These are phyloP conservation scores for Paracanthobrama guichenoti DNA, from an alignment of 2,113 vertebrate genomes.

Conservation along the genomic window DNA sequence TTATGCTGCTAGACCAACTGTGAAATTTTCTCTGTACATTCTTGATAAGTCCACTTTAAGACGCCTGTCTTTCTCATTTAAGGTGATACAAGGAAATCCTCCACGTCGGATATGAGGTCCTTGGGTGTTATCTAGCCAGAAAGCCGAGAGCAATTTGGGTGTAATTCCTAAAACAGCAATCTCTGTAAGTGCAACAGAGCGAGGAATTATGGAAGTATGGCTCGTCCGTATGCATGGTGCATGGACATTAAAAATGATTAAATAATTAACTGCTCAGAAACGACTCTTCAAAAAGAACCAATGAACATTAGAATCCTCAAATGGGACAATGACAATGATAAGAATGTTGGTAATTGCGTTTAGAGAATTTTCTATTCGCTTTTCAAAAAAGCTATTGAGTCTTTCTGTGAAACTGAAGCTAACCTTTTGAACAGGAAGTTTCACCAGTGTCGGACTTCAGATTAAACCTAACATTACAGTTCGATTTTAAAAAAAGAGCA, in stretches of 20 bases:
- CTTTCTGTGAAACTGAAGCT: slow-evolving; percentile 9
- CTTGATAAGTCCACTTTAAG: slow-evolving; percentile 46
- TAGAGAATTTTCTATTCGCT: slow-evolving; percentile 41
- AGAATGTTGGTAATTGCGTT: slow-evolving; percentile 47
- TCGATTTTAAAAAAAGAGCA: neutral
- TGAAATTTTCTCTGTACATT: slow-evolving; percentile 52
- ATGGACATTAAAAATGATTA: slow-evolving; percentile 38
- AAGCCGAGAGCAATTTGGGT: slow-evolving; percentile 48
- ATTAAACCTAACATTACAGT: neutral
- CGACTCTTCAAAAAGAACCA: slow-evolving; percentile 19
- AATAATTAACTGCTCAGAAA: slow-evolving; percentile 49
- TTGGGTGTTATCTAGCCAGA: slow-evolving; percentile 49
- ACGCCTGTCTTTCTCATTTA: slow-evolving; percentile 36
- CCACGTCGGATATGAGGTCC: slow-evolving; percentile 1
- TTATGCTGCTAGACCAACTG: slow-evolving; percentile 48
- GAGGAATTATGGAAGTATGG: slow-evolving; percentile 11
- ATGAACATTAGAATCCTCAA: slow-evolving; percentile 36
- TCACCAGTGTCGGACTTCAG: neutral
- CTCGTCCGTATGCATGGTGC: neutral
- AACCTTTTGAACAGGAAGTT: neutral
- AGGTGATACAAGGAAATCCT: slow-evolving; percentile 46
- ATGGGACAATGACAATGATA: slow-evolving; percentile 44
- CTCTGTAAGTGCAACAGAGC: slow-evolving; percentile 46
- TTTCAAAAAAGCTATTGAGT: neutral
- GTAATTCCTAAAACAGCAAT: slow-evolving; percentile 49